Conservation (phyloP, 2,797 vertebrate species). For the Micrastur ruficollis region DNA sequence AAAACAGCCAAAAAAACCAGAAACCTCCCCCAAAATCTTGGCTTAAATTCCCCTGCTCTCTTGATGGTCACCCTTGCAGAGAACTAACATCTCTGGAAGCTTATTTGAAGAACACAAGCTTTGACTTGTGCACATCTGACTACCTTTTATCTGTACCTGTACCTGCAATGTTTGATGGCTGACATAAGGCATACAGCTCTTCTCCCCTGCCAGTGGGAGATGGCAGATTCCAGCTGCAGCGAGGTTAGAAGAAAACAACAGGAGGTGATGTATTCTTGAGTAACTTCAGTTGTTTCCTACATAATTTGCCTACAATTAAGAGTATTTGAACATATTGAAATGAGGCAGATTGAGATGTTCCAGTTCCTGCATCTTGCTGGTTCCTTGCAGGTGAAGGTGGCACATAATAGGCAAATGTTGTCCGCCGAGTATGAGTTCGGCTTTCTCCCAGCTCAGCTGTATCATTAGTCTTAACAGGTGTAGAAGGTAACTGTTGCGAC, state of each 20-base stretch:
- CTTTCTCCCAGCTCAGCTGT: background rate
- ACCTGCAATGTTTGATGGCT: background rate
- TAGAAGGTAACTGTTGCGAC: background rate
- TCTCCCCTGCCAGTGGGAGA: background rate
- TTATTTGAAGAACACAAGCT: background rate
- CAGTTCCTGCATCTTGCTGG: background rate
- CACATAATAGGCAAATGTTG: background rate
- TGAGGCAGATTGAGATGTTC: background rate
- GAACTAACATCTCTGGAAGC: background rate
- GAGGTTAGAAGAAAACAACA: background rate
- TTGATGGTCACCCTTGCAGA: background rate
- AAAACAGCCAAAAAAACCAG: too few relatives aligned
- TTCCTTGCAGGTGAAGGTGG: background rate
- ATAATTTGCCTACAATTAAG: background rate
- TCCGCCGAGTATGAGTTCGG: accelerated
- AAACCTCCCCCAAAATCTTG: background rate
- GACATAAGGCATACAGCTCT: accelerated
- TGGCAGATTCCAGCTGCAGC: background rate
- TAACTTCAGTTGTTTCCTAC: background rate
- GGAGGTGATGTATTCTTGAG: background rate
- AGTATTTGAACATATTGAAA: background rate
- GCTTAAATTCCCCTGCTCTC: background rate
- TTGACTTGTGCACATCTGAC: background rate
- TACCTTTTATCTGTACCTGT: background rate
- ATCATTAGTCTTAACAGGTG: background rate